phyloP scores from a whole-genome alignment of 2,797 vertebrate genomes.

The Argya squamiceps region DNA sequence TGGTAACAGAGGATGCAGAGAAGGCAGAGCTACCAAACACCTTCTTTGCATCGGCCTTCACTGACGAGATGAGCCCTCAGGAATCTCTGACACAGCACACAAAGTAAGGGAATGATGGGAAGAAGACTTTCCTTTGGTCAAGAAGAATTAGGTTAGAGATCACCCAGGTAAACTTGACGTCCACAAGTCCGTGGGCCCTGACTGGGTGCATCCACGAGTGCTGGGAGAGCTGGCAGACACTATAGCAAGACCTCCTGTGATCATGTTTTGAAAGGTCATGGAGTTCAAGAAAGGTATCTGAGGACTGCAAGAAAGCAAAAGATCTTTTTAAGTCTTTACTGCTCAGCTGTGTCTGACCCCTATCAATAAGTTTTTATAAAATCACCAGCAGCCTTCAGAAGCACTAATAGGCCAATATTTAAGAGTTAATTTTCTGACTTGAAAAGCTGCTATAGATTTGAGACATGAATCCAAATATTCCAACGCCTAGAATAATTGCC shows the following conservation, averaged over 20 bases:
- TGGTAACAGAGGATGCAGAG: background rate
- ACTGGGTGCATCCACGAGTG: rapidly evolving
- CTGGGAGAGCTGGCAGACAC: background rate
- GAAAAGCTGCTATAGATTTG: background rate
- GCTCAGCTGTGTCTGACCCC: background rate
- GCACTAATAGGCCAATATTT: background rate
- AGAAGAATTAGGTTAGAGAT: background rate
- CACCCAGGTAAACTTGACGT: background rate
- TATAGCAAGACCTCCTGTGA: rapidly evolving
- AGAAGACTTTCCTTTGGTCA: background rate
- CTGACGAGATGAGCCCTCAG: background rate
- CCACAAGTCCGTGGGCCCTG: background rate
- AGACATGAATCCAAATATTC: background rate
- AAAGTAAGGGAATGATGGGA: background rate
- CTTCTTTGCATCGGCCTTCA: background rate
- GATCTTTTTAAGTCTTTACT: background rate
- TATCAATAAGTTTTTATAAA: background rate
- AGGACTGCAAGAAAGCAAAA: background rate
- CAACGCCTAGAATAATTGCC: background rate
- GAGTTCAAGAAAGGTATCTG: background rate
- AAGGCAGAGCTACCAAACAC: background rate
- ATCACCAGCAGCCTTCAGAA: background rate
- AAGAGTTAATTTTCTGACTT: background rate
- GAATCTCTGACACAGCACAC: background rate
- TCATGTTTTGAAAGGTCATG: background rate